Base-by-base conservation (phyloP, 2,797 vertebrate species). In the Ptychobarbus kaznakovi region DNA sequence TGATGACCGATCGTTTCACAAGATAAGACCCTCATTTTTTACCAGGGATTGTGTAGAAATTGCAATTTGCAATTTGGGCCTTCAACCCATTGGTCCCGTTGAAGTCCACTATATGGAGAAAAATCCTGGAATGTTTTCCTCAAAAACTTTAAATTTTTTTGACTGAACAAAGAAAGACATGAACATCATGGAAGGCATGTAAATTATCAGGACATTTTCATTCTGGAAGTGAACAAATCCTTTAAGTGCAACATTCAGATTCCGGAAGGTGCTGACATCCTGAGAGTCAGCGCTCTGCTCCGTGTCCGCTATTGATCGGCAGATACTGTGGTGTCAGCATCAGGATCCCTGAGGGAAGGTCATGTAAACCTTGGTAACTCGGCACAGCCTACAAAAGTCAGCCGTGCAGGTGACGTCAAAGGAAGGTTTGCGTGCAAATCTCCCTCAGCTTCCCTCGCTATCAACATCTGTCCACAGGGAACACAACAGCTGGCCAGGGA, bases 381-480 rank as follows among this genome's bases (percentile, higher is more conserved):
- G 7, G 22, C 16, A 11, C 79, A 78, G 77, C 58, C 3, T 25
- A 6, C 58, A 35, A 28, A 72, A 25, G 32, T 32, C 20, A 63
- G 70, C 38, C 12, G 42, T 40, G 46, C 35, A 38, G 78, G 40
- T 80, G 35, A 85, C 7, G 81, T 72, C 56, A 53, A 28, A 78
- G 42, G 16, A 49, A 69, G n/a, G 77, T 25, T 82, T 35, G 89
- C 73, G 81, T 81, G 77, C 65, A 61, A 66, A 76, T 65, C 74
- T 81, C 83, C 73, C 6, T 25, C 42, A 70, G 72, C 76, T 80
- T 63, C 28, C 25, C 58, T 74, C n/a, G 20, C 81, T 77, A 81
- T 44, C 77, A 87, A 91, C 87, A 87, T 89, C 88, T 89, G 89
- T 63, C 86, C 70, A 72, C 28, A 51, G 46, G 75, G 72, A 87